phyloP scores from a whole-genome alignment of 2,888 invertebrate genomes.

The Biston stratarius region DNA sequence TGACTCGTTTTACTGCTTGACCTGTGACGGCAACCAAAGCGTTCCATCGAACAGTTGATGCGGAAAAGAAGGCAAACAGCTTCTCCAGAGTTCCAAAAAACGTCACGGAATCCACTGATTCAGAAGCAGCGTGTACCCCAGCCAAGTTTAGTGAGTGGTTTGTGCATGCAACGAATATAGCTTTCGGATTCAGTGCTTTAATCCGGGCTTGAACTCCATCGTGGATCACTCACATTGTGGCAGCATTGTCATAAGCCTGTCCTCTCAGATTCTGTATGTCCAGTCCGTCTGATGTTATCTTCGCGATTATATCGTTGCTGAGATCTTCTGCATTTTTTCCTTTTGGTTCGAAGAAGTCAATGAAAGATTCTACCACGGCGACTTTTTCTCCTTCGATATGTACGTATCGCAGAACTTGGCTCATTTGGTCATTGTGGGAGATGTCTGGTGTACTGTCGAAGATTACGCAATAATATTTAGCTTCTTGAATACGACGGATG shows the following conservation, averaged over 20 bases:
- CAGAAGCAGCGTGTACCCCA: conserved; percentile 45
- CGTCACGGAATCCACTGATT: conserved; percentile 37
- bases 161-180: conserved; percentile 39
- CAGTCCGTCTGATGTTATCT: too few species aligned
- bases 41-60: conserved; percentile 39
- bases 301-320: too few species aligned
- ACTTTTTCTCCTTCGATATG: background rate
- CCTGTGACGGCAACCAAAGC: conserved; percentile 31
- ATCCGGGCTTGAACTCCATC: conserved; percentile 16
- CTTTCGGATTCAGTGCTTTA: conserved; percentile 39
- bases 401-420: conserved; percentile 1
- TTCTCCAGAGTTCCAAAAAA: conserved; percentile 41
- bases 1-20: conserved; percentile 35
- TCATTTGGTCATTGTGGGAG: too few species aligned
- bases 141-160: conserved; percentile 42
- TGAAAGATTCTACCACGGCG: background rate
- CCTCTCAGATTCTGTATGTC: too few species aligned
- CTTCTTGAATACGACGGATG: conserved; percentile 8
- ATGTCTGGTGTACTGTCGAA: too few species aligned
- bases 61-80: conserved; percentile 34
- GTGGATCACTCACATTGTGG: too few species aligned
- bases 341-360: too few species aligned
- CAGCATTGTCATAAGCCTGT: too few species aligned
- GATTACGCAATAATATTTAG: too few species aligned
- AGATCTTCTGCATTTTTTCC: too few species aligned